Evolutionary conservation across 30 jellyfish, hydroid and myxozoan species (phyloP), one percentile per base, ranked within the genome.

Genomic region (Clytia hemisphaerica): DNA sequence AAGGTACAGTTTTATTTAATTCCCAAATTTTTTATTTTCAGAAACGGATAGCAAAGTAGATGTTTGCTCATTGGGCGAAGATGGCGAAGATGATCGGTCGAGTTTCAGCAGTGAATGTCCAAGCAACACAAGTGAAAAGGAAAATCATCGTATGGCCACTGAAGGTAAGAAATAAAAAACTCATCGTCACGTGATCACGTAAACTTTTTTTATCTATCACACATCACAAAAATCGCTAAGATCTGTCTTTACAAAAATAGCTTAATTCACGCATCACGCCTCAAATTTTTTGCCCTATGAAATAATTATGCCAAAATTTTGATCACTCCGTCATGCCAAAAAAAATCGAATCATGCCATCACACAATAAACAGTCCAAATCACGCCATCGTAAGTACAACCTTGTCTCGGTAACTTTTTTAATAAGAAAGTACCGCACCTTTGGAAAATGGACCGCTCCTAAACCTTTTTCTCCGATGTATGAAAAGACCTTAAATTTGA

Each of bases 41-140:
- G 78, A 65, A 65, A 32, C 78, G 6, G 62, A 45, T 21, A 65
- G 62, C 29, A 48, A 65, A 65, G 71, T 37, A n/a, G 63, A 65
- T 37, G 44, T 37, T 30, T 37, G 45, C 63, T 16, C 64, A 27
- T 12, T 65, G 34, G 78, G 44, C 15, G 78, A 65, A 6, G 78
- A 65, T n/a, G 37, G 45, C 14, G 78, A 65, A n/a, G 78, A 65
- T 37, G 61, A 48, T 29, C 27, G 21, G 26, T 48, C 61, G 9
- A 18, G 31, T 29, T 3, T 48, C 27, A 2, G 69, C 36, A 32
- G 78, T 30, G 78, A 65, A 14, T 27, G 62, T 4, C 33, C 78
- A 45, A 37, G 78, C 15, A 65, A 44, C 78, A 65, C 64, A 37
- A 65, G 78, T 48, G 78, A 65, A 65, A 65, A 65, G 44, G 78